phyloP scores from a whole-genome alignment of 2,888 invertebrate genomes.

The Perithous albicinctus region DNA sequence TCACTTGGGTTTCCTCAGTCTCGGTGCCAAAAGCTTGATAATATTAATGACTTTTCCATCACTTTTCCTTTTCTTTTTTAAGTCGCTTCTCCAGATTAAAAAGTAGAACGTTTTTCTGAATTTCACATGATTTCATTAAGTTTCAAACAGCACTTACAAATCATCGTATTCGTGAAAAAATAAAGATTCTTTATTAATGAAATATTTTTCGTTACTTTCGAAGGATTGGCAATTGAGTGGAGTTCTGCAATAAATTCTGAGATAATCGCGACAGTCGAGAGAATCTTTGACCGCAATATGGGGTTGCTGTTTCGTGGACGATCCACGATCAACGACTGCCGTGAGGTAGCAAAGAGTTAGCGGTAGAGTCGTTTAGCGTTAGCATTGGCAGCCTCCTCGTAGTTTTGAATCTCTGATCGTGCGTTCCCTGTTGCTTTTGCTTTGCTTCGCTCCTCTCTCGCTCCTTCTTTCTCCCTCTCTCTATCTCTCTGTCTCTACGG shows the following conservation, averaged over 20 bases:
- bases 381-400: slow-evolving; percentile 75
- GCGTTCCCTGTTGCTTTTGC: slow-evolving; percentile 59
- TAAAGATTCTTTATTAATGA: not conserved
- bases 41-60: slow-evolving; percentile 32
- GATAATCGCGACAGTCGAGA: not conserved
- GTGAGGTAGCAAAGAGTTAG: slow-evolving; percentile 73
- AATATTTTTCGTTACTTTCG: not conserved
- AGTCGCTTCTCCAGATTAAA: not conserved
- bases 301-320: slow-evolving; percentile 73
- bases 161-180: not conserved
- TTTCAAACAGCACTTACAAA: not conserved
- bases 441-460: slow-evolving; percentile 13
- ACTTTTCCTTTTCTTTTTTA: not conserved
- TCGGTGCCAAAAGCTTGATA: slow-evolving; percentile 31
- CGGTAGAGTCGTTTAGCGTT: slow-evolving; percentile 69
- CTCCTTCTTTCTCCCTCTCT: slow-evolving; percentile 30
- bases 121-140: not conserved
- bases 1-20: slow-evolving; percentile 5
- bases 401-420: slow-evolving; percentile 59
- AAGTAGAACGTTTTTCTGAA: not conserved
- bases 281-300: slow-evolving; percentile 40
- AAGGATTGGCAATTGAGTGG: not conserved
- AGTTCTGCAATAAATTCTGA: not conserved
- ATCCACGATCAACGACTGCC: slow-evolving; percentile 79
- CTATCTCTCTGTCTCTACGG: slow-evolving; percentile 32